These are phyloP conservation scores for Polymixis flavicincta DNA, from an alignment of 2,888 invertebrate genomes.

Conservation along the genomic window DNA sequence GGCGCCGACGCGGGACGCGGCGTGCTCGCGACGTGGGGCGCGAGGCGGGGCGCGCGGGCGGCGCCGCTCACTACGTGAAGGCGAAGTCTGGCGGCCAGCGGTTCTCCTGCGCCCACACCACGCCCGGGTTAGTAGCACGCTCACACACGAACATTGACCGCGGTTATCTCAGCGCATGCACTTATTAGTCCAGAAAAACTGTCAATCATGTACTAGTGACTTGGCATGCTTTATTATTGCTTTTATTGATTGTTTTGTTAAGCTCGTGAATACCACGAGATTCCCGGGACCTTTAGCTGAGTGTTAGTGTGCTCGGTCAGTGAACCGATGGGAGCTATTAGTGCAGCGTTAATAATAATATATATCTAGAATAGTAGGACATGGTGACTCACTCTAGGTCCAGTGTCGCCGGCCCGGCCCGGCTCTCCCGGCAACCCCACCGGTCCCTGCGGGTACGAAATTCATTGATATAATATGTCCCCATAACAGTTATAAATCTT, in stretches of 20 bases:
- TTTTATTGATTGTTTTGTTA: not conserved
- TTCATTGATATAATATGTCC: not conserved
- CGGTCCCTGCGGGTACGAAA: slow-evolving; percentile 91
- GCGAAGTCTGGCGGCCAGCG: slow-evolving; percentile 88
- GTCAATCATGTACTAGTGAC: slow-evolving; percentile 3
- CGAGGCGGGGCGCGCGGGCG: slow-evolving; percentile 28
- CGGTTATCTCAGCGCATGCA: slow-evolving; percentile 20
- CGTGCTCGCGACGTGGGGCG: slow-evolving; percentile 39
- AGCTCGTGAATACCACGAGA: slow-evolving; percentile 1
- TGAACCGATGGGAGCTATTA: slow-evolving; percentile 1
- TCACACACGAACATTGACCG: slow-evolving; percentile 21
- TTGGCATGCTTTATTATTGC: slow-evolving; percentile 35
- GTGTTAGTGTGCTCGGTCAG: slow-evolving; percentile 15
- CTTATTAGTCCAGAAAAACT: slow-evolving; percentile 4
- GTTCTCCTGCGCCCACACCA: slow-evolving; percentile 83
- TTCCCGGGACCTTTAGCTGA: not conserved
- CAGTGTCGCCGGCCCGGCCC: slow-evolving; percentile 94
- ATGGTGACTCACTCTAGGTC: slow-evolving; percentile 93
- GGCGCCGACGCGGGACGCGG: slow-evolving; percentile 29
- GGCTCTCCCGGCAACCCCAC: slow-evolving; percentile 95
- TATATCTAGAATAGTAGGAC: not conserved
- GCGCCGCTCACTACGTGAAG: slow-evolving; percentile 82
- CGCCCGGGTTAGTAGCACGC: slow-evolving; percentile 76
- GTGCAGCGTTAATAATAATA: slow-evolving; percentile 21
- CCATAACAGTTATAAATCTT: not conserved